Percentiles rank a stretch among this genome's conserved stretches.
Evolutionary conservation across 2,113 vertebrate species (phyloP).

Genomic region (Gambusia holbrooki): DNA sequence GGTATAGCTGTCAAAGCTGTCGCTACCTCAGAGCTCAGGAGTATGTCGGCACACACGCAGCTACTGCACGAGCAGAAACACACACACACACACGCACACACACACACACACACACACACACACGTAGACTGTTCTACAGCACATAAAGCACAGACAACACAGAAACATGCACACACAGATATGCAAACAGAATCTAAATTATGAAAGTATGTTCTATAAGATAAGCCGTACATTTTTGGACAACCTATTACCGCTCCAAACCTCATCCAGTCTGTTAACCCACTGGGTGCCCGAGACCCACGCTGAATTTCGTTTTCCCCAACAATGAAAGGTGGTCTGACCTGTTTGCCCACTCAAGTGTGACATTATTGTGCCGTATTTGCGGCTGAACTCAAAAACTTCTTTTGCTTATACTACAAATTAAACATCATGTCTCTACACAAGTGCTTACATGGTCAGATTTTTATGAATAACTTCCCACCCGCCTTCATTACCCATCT

Average conservation of each 20-base stretch:
- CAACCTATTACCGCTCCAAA: slow-evolving; percentile 70
- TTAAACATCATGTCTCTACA: slow-evolving; percentile 77
- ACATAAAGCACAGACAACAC: slow-evolving; percentile 37
- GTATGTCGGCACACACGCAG: slow-evolving; percentile 52
- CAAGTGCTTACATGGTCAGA: slow-evolving; percentile 78
- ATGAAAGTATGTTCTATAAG: slow-evolving; percentile 75
- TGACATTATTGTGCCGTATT: slow-evolving; percentile 76
- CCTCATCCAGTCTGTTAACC: slow-evolving; percentile 75
- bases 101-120: slow-evolving; percentile 11
- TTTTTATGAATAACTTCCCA: slow-evolving; percentile 78
- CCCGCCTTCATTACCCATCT: slow-evolving; percentile 73
- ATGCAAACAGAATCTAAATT: slow-evolving; percentile 71
- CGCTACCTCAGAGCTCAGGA: slow-evolving; percentile 72
- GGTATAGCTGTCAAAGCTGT: slow-evolving; percentile 82
- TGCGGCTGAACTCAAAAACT: slow-evolving; percentile 72
- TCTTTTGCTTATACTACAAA: slow-evolving; percentile 75
- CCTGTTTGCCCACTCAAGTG: slow-evolving; percentile 78
- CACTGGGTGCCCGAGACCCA: slow-evolving; percentile 36
- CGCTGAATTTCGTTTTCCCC: slow-evolving; percentile 51
- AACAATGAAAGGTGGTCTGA: slow-evolving; percentile 74
- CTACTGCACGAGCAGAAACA: not conserved
- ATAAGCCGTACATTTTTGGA: slow-evolving; percentile 75
- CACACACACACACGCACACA: slow-evolving; percentile 41
- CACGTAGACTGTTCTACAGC: slow-evolving; percentile 18
- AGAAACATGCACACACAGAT: slow-evolving; percentile 55